These are phyloP conservation scores for Coreius guichenoti DNA, from an alignment of 2,797 vertebrate species.

Conservation along the genomic window DNA sequence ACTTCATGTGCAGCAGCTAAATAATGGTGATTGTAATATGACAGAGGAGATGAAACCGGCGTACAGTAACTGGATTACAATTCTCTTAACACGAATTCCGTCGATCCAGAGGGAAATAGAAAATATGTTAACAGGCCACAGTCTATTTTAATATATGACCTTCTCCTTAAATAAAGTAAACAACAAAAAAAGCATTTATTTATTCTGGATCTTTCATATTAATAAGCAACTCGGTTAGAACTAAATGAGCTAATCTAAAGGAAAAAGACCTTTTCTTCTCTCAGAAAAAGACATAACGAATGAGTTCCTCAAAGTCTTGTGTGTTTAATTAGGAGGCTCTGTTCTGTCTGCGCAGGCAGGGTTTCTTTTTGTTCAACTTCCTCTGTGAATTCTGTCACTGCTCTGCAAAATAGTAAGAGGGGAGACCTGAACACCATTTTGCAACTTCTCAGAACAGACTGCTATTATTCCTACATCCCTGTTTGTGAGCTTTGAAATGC, in stretches of 20 bases:
- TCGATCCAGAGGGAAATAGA: background rate
- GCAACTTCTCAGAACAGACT: conserved; percentile 42
- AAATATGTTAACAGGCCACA: conserved; percentile 36
- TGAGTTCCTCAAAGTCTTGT: conserved; percentile 54
- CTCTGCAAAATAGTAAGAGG: conserved; percentile 58
- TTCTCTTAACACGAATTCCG: conserved; percentile 18
- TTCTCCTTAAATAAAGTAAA: background rate
- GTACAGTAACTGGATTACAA: conserved; percentile 29
- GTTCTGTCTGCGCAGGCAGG: conserved; percentile 48
- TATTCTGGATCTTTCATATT: background rate
- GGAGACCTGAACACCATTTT: conserved; percentile 47
- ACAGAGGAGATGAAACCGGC: conserved; percentile 36
- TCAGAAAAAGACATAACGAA: conserved; percentile 43
- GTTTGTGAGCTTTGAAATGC: conserved; percentile 31
- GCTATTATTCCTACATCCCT: conserved; percentile 35
- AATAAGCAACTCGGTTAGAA: background rate
- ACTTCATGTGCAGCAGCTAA: conserved; percentile 48
- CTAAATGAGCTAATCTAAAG: background rate
- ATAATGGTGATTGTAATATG: conserved; percentile 55
- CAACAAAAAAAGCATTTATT: background rate
- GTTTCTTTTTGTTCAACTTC: conserved; percentile 58
- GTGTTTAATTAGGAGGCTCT: conserved; percentile 61
- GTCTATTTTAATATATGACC: conserved; percentile 10
- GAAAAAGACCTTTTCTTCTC: conserved; percentile 30
- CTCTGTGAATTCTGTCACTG: conserved; percentile 65